A percentile compares a stretch with the other conserved stretches of the same genome.
Evolutionary conservation across 2,888 invertebrate genomes (phyloP).

Genomic region (Sericinus montela): DNA sequence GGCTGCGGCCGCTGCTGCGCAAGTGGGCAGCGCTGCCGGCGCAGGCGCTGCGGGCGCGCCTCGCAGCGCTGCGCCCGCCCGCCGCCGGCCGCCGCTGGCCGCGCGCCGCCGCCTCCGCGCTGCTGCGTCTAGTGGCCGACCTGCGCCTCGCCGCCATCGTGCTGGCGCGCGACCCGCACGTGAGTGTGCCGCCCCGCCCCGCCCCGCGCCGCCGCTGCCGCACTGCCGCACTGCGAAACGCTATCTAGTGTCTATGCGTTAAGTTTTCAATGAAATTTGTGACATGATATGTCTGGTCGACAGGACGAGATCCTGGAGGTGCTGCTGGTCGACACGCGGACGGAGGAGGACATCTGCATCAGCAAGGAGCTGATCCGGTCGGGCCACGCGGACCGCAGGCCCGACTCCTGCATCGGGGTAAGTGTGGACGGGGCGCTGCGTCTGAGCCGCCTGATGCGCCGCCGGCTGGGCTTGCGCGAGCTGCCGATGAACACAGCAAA

Average conservation of each 20-base stretch:
- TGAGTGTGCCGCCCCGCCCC: too few species aligned
- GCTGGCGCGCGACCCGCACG: background rate
- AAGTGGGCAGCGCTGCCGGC: constrained; percentile 61
- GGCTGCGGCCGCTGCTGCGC: constrained; percentile 53
- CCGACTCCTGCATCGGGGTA: constrained; percentile 45
- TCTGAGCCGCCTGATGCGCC: constrained; percentile 13
- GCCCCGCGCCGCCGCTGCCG: too few species aligned
- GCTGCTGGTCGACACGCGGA: constrained; percentile 73
- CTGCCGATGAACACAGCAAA: constrained; percentile 15
- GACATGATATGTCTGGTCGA: background rate
- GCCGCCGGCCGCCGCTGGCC: background rate
- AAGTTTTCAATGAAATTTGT: too few species aligned
- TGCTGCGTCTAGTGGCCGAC: background rate
- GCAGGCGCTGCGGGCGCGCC: constrained; percentile 58
- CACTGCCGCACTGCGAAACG: too few species aligned
- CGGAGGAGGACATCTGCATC: constrained; percentile 66
- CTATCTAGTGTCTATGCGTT: too few species aligned
- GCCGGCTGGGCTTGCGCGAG: constrained; percentile 14
- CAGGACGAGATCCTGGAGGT: constrained; percentile 54
- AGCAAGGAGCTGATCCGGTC: constrained; percentile 65
- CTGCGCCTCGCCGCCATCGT: background rate
- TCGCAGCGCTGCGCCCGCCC: background rate
- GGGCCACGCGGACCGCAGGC: constrained; percentile 64
- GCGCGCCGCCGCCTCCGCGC: background rate
- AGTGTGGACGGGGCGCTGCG: too few species aligned